Conservation (phyloP, 2,888 invertebrate genomes). For the Gortyna flavago region DNA sequence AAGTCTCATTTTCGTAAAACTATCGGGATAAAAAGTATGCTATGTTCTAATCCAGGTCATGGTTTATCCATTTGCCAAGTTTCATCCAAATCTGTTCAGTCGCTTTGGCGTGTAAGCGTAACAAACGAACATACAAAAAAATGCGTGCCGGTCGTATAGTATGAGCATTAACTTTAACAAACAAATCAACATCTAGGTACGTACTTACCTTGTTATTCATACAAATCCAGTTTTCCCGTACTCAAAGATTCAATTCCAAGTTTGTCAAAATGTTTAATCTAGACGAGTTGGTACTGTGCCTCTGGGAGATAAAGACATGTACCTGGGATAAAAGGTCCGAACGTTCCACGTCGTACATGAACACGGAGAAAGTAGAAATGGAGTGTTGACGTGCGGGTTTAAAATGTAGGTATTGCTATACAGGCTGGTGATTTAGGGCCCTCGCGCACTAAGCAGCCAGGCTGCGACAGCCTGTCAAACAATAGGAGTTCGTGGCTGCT, state of each 20-base stretch:
- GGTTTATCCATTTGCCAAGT: too few species aligned
- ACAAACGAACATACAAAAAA: too few species aligned
- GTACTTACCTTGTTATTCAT: constrained; percentile 28
- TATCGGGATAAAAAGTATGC: too few species aligned
- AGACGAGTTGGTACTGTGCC: constrained; percentile 45
- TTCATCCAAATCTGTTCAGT: too few species aligned
- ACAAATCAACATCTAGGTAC: background rate
- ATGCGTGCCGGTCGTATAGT: background rate
- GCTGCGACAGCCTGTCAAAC: too few species aligned
- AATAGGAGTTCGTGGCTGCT: too few species aligned
- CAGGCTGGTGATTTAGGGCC: too few species aligned
- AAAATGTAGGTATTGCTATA: too few species aligned
- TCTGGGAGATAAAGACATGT: constrained; percentile 47
- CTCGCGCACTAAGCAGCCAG: too few species aligned
- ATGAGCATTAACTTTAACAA: background rate
- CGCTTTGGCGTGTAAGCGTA: too few species aligned
- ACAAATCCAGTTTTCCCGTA: constrained; percentile 19
- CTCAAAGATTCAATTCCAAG: constrained; percentile 58
- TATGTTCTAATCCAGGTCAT: too few species aligned
- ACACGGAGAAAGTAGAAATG: constrained; percentile 1
- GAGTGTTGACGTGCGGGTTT: background rate
- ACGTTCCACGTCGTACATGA: constrained; percentile 11
- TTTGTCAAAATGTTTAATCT: constrained; percentile 60
- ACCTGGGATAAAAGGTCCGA: constrained; percentile 51
- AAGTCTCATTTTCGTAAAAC: too few species aligned